Evolutionary conservation across 2,888 invertebrate genomes (phyloP).

Genomic region (Morpho deidamia): DNA sequence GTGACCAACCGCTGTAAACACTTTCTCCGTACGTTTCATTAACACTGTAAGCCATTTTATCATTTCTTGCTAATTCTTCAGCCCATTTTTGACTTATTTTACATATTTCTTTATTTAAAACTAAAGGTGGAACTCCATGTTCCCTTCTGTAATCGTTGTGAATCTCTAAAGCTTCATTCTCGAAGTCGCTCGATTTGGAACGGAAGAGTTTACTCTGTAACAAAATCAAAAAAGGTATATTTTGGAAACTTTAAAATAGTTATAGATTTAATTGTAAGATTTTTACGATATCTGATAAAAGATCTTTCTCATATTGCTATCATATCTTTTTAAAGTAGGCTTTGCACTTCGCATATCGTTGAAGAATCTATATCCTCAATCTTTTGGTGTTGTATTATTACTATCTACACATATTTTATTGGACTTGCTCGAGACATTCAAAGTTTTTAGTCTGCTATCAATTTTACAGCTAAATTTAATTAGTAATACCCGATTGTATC

Average conservation of each 20-base stretch:
- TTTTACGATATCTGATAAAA: too few species aligned
- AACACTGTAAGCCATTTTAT: slow-evolving; percentile 81
- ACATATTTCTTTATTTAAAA: slow-evolving; percentile 80
- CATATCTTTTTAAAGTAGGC: too few species aligned
- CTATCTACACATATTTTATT: too few species aligned
- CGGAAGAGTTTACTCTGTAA: slow-evolving; percentile 67
- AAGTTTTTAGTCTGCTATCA: neutral
- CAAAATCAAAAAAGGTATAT: slow-evolving; percentile 8
- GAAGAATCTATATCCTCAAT: too few species aligned
- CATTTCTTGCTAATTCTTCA: slow-evolving; percentile 80
- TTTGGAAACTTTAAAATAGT: too few species aligned
- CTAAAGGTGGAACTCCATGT: slow-evolving; percentile 65
- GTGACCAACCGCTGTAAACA: slow-evolving; percentile 83
- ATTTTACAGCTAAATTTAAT: neutral
- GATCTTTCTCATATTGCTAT: too few species aligned
- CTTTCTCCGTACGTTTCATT: slow-evolving; percentile 83
- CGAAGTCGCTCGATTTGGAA: slow-evolving; percentile 58
- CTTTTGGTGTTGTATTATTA: too few species aligned
- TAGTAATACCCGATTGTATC: neutral
- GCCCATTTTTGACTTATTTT: slow-evolving; percentile 85
- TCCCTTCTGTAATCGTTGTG: slow-evolving; percentile 67
- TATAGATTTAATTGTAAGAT: too few species aligned
- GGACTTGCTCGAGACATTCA: neutral
- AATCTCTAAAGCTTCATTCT: slow-evolving; percentile 58
- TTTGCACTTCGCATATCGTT: too few species aligned